Conservation (phyloP, 1,140 invertebrate genomes). For the Triops longicaudatus region DNA sequence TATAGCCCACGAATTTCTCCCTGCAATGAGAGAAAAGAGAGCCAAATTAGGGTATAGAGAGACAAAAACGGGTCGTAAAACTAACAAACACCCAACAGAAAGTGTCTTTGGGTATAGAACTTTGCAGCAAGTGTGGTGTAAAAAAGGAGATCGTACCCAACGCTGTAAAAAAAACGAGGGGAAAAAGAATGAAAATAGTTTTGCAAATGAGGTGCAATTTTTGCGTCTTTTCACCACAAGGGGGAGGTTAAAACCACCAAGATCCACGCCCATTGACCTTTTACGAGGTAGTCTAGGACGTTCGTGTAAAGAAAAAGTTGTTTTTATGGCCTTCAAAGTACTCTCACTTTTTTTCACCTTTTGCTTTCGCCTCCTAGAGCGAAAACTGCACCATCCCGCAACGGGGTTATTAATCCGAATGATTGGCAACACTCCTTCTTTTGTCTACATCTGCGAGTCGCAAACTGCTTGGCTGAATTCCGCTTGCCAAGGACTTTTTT, state of each 20-base stretch:
- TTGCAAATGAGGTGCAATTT: slow-evolving; percentile 6
- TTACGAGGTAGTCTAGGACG: background rate
- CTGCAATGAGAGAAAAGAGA: slow-evolving; percentile 8
- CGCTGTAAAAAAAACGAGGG: background rate
- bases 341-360: background rate
- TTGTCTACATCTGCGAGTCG: too few species aligned
- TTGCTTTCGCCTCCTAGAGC: background rate
- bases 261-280: background rate
- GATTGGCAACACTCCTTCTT: background rate
- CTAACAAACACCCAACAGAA: background rate
- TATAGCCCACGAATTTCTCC: background rate
- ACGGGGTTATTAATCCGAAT: background rate
- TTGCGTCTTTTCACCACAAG: background rate
- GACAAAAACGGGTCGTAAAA: slow-evolving; percentile 8
- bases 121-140: background rate
- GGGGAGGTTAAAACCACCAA: background rate
- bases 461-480: too few species aligned
- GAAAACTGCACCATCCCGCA: background rate
- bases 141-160: background rate
- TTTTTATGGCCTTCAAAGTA: background rate
- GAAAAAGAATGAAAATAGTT: background rate
- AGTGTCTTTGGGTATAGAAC: background rate
- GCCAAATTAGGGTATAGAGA: slow-evolving; percentile 1
- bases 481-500: too few species aligned
- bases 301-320: background rate